A percentile compares a stretch with the other conserved stretches of the same genome.
phyloP scores from a whole-genome alignment of 2,797 vertebrate genomes.

The Helarctos malayanus region DNA sequence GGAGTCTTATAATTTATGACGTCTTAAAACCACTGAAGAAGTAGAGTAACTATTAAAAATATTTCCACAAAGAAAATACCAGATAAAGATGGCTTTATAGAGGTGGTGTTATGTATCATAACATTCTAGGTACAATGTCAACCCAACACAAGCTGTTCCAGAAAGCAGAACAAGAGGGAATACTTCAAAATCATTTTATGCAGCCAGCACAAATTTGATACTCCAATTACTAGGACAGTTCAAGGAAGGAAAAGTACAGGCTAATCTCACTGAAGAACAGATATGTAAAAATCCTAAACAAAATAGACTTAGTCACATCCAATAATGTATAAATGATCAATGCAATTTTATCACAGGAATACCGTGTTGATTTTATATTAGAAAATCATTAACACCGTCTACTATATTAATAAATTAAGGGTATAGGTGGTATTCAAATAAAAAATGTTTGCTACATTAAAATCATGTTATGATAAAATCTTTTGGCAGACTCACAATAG shows the following conservation, averaged over 20 bases:
- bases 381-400: background rate
- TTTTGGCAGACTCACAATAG: background rate
- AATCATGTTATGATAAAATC: background rate
- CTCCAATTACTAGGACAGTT: background rate
- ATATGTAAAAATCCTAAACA: background rate
- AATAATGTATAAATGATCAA: background rate
- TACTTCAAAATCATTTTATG: background rate
- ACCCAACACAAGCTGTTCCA: background rate
- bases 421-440: background rate
- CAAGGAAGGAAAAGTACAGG: background rate
- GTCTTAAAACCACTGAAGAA: background rate
- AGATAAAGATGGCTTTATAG: background rate
- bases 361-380: background rate
- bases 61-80: background rate
- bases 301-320: background rate
- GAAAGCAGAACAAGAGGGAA: background rate
- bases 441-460: background rate
- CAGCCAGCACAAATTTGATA: background rate
- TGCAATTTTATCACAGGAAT: slow-evolving; percentile 6
- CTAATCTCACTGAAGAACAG: background rate
- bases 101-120: background rate
- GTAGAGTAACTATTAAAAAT: background rate
- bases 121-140: background rate
- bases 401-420: background rate
- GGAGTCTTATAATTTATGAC: background rate